phyloP scores from a whole-genome alignment of 2,888 invertebrate species.

The Teleogryllus oceanicus region DNA sequence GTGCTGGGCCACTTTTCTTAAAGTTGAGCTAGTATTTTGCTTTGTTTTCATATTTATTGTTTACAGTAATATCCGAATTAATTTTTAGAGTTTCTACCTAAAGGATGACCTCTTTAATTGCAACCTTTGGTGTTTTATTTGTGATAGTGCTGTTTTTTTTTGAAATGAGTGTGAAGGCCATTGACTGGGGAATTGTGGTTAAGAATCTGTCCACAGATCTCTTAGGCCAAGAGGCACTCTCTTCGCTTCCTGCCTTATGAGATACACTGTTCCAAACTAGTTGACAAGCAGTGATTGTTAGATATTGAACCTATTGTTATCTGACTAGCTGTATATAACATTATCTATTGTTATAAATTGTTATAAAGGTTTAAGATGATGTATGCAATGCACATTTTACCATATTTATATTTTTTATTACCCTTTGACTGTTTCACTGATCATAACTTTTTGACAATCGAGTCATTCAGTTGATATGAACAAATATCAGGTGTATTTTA shows the following conservation, averaged over 20 bases:
- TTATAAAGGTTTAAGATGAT: conserved; percentile 1
- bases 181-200: background rate
- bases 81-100: background rate
- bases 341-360: conserved; percentile 1
- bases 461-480: conserved; percentile 5
- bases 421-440: conserved; percentile 6
- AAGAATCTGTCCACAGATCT: background rate
- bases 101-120: too few relatives aligned
- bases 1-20: background rate
- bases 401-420: conserved; percentile 18
- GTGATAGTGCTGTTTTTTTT: too few relatives aligned
- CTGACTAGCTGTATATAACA: background rate
- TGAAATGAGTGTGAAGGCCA: background rate
- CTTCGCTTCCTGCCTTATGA: background rate
- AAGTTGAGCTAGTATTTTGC: background rate
- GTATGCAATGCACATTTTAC: conserved; percentile 18
- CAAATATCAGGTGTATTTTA: background rate
- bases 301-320: background rate
- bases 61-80: background rate
- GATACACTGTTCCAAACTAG: background rate
- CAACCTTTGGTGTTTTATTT: too few relatives aligned
- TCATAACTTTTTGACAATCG: conserved; percentile 1
- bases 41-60: background rate
- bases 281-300: background rate
- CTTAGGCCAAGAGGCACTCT: background rate